Base-by-base conservation (phyloP, 2,797 vertebrate genomes). In the Hozukius guyotensis region DNA sequence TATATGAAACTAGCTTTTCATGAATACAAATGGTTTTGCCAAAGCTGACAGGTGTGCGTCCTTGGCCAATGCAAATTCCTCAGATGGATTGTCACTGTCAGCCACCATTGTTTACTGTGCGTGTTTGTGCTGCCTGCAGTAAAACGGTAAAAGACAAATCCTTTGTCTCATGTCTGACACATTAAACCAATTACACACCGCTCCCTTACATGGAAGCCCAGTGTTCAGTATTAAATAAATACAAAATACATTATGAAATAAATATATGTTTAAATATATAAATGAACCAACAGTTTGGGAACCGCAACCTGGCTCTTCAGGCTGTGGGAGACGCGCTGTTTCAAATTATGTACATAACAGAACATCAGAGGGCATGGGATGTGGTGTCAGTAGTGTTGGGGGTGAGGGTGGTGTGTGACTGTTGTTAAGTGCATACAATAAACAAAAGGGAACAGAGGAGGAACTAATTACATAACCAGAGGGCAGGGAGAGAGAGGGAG, bases 171-270 rank as follows among this genome's bases (percentile, higher is more conserved):
- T 6, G 32, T 38, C 72, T 55, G 25, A 68, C 8, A 13, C 64
- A 77, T 77, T 22, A 56, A 71, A 79, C 29, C 16, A 72, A 60
- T 72, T 59, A 68, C 24, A 77, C 56, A 62, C 64, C 13, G 8
- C 13, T 38, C 57, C n/a, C 18, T 66, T 4, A 52, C 31, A 31
- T 24, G 6, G 22, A 68, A 32, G 8, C 27, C 10, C 16, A 14
- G 20, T 52, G 29, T 42, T 60, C 4, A 56, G 3, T 20, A 36
- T 36, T 61, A 11, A 57, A 57, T 36, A 8, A 42, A 73, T 56
- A 4, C 7, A 16, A 31, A 22, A 62, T 27, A 8, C 3, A 46
- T 60, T 38, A 29, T 25, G 27, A 63, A n/a, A 24, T 42, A 62
- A 72, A 68, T 11, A 14, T 14, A 38, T 38, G 1, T 27, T 16